Evolutionary conservation across 2,888 invertebrate genomes (phyloP), one percentile per base, ranked within the genome.

Genomic region (Andrena chrysosceles): DNA sequence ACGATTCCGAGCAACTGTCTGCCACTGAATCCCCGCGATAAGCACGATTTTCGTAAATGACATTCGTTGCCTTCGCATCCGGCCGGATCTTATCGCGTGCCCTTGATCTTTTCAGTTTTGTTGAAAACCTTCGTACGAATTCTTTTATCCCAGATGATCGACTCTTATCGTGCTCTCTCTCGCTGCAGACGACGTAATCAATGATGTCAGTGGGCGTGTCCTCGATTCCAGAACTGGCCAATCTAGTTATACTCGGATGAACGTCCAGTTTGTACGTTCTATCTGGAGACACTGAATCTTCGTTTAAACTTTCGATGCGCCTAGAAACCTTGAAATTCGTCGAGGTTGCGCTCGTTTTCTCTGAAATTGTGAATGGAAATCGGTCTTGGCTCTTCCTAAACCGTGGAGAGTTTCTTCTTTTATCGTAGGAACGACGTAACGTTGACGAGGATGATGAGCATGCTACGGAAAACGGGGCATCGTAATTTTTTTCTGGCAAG

Each of bases 311-410:
- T 31, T 49, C 49, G 6, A 20, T 26, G 7, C 66, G 49, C 3
- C 62, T 49, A n/a, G 64, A 16, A 13, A 59, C 33, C 31, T 86
- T 77, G 52, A 70, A 78, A 59, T 83, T 85, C 13, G 76, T 70
- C 0, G 88, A 87, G 6, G 86, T 76, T 10, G 59, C 74, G 56
- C 81, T 85, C 2, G 81, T 78, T 33, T 83, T 87, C 70, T 90
- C 89, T 0, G 89, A 90, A 31, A 92, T 92, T 35, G 92, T 91
- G 69, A 90, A 92, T 0, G 91, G 90, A 63, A 89, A 91, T 59
- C 90, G 90, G 56, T 92, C 91, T 20, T 89, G 91, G 31, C 87
- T 88, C 60, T 64, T 79, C 31, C 26, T 68, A 26, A 72, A 62
- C 31, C 77, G 74, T 0, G 85, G 64, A 2, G 79, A 69, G 8